Percentiles rank a stretch among this genome's conserved stretches.
Evolutionary conservation across 1,140 invertebrate genomes (phyloP).

Genomic region (Maconellicoccus hirsutus): DNA sequence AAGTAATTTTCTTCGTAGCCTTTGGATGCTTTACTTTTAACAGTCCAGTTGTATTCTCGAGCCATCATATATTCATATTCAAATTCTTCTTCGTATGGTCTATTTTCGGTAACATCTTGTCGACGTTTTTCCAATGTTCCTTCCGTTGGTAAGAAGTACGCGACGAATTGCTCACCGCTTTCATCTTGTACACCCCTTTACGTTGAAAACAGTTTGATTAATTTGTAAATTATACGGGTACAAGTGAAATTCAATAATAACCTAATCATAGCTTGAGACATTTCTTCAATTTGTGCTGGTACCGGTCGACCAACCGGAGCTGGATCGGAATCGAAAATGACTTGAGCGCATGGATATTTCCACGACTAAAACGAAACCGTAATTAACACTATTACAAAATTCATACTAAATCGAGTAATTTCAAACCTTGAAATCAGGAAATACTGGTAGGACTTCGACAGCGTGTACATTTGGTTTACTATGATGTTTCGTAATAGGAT

Average conservation of each 20-base stretch:
- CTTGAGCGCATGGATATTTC: constrained; percentile 96
- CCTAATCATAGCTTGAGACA: constrained; percentile 98
- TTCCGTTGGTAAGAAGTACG: constrained; percentile 91
- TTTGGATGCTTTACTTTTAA: constrained; percentile 94
- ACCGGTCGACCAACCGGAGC: constrained; percentile 67
- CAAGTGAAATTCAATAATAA: constrained; percentile 32
- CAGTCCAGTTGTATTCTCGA: constrained; percentile 95
- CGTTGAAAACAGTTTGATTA: constrained; percentile 30
- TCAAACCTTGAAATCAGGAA: constrained; percentile 78
- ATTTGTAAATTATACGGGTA: too few species aligned
- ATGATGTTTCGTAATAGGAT: constrained; percentile 80
- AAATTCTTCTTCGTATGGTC: constrained; percentile 83
- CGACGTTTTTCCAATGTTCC: constrained; percentile 81
- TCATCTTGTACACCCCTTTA: constrained; percentile 92
- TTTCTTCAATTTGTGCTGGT: constrained; percentile 83
- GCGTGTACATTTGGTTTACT: constrained; percentile 86
- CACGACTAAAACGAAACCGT: constrained; percentile 57
- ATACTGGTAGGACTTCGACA: constrained; percentile 79
- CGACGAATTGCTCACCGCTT: constrained; percentile 96
- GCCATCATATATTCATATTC: constrained; percentile 93
- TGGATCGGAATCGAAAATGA: constrained; percentile 97
- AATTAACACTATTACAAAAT: too few species aligned
- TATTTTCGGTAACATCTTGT: constrained; percentile 57
- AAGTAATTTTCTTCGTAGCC: constrained; percentile 99
- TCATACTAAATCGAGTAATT: not conserved